These are phyloP conservation scores for Solea solea DNA, from an alignment of 2,113 vertebrate species.

Conservation along the genomic window DNA sequence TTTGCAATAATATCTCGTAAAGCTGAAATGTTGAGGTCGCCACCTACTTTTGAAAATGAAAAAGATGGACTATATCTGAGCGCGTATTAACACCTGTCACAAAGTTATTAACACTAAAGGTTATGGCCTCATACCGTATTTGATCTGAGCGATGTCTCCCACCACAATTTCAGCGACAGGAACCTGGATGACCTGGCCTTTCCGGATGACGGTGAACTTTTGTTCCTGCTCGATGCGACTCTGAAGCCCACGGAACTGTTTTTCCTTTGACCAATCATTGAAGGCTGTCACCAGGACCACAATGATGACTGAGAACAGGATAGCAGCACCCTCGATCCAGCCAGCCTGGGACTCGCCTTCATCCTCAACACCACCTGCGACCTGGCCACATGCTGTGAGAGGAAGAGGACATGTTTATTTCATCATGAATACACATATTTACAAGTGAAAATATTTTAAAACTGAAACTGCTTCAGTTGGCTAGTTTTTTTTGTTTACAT, in stretches of 20 bases:
- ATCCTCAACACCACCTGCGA: conserved; percentile 78
- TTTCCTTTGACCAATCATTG: conserved; percentile 99
- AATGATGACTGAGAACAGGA: conserved; percentile 94
- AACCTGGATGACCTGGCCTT: conserved; percentile 97
- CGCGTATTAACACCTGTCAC: too few relatives aligned
- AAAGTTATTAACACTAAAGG: background rate
- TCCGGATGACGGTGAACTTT: conserved; percentile 95
- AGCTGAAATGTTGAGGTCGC: too few relatives aligned
- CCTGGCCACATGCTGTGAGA: conserved; percentile 82
- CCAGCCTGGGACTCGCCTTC: conserved; percentile 92
- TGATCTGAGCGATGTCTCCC: conserved; percentile 96
- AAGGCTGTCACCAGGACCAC: conserved; percentile 98
- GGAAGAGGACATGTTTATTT: background rate
- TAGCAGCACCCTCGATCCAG: conserved; percentile 97
- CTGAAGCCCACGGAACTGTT: conserved; percentile 96
- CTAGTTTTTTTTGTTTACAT: too few relatives aligned
- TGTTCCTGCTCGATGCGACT: conserved; percentile 97
- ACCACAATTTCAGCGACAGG: conserved; percentile 93
- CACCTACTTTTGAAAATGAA: too few relatives aligned
- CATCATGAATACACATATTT: too few relatives aligned
- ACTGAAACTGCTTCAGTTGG: too few relatives aligned
- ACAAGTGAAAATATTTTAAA: too few relatives aligned
- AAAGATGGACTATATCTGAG: too few relatives aligned
- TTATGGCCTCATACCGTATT: conserved; percentile 86
- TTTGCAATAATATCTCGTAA: too few relatives aligned